These are phyloP conservation scores for Acrocephalus arundinaceus DNA, from an alignment of 2,113 vertebrate genomes.

Conservation along the genomic window DNA sequence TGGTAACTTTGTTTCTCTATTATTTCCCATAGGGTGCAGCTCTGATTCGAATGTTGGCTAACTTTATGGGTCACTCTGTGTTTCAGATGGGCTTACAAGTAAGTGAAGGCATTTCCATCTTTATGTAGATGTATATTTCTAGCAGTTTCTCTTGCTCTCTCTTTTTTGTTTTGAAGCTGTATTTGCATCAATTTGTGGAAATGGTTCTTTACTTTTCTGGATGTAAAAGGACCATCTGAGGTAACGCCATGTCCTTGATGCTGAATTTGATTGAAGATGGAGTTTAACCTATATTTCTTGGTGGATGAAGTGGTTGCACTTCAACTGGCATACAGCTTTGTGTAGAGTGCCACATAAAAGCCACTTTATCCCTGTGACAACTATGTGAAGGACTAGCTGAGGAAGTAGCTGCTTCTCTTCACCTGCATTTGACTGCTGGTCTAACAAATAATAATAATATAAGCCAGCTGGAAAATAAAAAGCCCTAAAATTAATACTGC, in stretches of 20 bases:
- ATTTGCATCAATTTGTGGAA: background rate
- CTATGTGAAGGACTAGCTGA: background rate
- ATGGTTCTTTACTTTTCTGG: background rate
- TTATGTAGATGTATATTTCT: background rate
- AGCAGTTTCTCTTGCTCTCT: background rate
- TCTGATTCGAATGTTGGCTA: slow-evolving; percentile 97
- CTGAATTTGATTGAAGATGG: background rate
- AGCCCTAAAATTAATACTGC: background rate
- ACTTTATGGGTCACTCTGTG: slow-evolving; percentile 93
- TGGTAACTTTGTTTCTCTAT: background rate
- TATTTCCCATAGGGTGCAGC: slow-evolving; percentile 86
- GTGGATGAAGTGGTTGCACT: background rate
- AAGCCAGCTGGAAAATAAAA: background rate
- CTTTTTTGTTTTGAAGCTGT: background rate
- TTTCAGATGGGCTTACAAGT: slow-evolving; percentile 96
- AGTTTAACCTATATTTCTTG: background rate
- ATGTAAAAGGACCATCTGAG: background rate
- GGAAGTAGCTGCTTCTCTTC: background rate
- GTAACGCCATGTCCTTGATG: background rate
- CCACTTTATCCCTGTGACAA: background rate
- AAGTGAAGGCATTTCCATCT: slow-evolving; percentile 74
- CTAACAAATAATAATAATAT: background rate
- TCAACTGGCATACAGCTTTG: background rate
- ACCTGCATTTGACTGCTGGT: background rate
- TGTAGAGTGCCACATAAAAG: background rate